Evolutionary conservation across 2,113 vertebrate genomes (phyloP).

Genomic region (Hystrix cristata): DNA sequence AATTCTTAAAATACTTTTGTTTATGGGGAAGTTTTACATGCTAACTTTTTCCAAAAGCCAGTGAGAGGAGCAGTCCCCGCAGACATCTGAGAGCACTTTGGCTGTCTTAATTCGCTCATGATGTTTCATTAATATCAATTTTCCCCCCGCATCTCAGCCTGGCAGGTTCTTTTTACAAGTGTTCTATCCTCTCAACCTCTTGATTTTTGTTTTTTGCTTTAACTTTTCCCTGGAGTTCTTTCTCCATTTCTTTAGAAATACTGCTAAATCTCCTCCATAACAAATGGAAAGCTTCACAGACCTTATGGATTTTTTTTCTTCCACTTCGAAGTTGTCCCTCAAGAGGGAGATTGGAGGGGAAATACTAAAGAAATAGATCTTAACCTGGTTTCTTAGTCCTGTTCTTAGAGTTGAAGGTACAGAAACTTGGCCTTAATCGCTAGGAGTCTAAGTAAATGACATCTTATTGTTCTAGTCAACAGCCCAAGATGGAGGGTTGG

Average conservation of each 20-base stretch:
- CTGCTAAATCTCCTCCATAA: constrained; percentile 55
- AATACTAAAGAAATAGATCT: neutral
- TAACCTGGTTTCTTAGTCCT: neutral
- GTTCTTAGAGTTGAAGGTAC: neutral
- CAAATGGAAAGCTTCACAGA: neutral
- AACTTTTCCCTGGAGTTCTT: constrained; percentile 70
- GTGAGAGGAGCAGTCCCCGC: constrained; percentile 77
- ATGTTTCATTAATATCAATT: constrained; percentile 87
- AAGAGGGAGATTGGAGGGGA: neutral
- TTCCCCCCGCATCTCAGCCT: constrained; percentile 76
- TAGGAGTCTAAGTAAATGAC: neutral
- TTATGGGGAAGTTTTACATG: constrained; percentile 88
- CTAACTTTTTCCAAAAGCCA: constrained; percentile 86
- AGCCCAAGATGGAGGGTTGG: neutral
- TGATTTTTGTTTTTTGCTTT: constrained; percentile 70
- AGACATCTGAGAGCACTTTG: constrained; percentile 89
- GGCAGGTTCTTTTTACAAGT: constrained; percentile 85
- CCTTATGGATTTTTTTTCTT: neutral
- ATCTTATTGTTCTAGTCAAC: neutral
- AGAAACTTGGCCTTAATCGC: neutral
- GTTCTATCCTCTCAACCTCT: constrained; percentile 70
- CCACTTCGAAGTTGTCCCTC: constrained; percentile 27
- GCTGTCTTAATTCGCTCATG: constrained; percentile 87
- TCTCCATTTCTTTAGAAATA: constrained; percentile 59
- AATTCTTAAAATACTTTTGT: constrained; percentile 87